These are phyloP conservation scores for Sebastes elongatus DNA, from an alignment of 2,797 vertebrate genomes.

Conservation along the genomic window DNA sequence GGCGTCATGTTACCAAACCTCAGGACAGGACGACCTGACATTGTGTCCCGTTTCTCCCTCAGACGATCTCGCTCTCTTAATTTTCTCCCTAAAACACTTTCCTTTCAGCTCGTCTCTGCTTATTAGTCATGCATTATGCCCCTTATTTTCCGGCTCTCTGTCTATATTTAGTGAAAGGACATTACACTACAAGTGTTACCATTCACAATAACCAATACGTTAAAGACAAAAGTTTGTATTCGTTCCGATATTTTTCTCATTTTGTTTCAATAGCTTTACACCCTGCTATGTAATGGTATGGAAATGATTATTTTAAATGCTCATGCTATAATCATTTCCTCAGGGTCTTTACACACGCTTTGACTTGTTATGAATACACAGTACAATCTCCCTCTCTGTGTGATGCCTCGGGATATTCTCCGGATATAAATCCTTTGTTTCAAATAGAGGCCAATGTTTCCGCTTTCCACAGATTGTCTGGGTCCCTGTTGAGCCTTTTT, in stretches of 20 bases:
- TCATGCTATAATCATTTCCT: slow-evolving; percentile 50
- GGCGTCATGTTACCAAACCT: neutral
- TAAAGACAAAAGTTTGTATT: slow-evolving; percentile 9
- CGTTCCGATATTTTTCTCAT: neutral
- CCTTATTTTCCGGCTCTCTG: neutral
- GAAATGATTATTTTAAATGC: slow-evolving; percentile 34
- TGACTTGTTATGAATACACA: slow-evolving; percentile 42
- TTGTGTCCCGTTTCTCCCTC: neutral
- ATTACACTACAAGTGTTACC: neutral
- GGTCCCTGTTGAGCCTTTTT: slow-evolving; percentile 25
- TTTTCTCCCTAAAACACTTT: neutral
- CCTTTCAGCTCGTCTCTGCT: neutral
- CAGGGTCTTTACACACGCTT: slow-evolving; percentile 21
- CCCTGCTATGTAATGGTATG: slow-evolving; percentile 17
- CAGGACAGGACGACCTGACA: slow-evolving; percentile 4
- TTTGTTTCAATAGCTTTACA: slow-evolving; percentile 11
- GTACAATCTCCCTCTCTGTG: slow-evolving; percentile 11
- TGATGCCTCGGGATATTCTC: slow-evolving; percentile 48
- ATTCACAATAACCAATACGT: slow-evolving; percentile 1
- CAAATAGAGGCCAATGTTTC: slow-evolving; percentile 44
- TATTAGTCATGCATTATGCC: neutral
- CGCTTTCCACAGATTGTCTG: slow-evolving; percentile 45
- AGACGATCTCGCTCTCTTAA: neutral
- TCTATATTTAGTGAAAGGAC: neutral
- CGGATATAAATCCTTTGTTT: slow-evolving; percentile 49